Percentiles rank a stretch among this genome's conserved stretches.
phyloP scores from a whole-genome alignment of 2,888 invertebrate genomes.

The Ariolimax columbianus region DNA sequence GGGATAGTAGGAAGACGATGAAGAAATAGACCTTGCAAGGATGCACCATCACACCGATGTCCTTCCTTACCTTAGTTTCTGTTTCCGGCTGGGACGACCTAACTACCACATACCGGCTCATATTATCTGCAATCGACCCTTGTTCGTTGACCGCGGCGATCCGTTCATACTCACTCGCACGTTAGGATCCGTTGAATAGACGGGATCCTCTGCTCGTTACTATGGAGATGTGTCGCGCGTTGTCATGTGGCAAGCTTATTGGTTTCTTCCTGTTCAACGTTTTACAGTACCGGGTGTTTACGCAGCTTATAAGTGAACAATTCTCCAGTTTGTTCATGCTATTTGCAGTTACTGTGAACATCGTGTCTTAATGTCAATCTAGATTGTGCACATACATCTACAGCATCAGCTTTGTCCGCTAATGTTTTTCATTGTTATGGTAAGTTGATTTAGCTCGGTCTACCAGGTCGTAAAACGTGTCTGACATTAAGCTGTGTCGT shows the following conservation, averaged over 20 bases:
- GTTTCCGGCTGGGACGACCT: background rate
- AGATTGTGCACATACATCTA: background rate
- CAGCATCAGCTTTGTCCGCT: background rate
- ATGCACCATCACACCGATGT: background rate
- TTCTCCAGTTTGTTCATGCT: background rate
- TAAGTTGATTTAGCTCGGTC: background rate
- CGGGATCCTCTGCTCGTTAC: conserved; percentile 27
- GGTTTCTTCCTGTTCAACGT: background rate
- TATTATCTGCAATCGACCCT: conserved; percentile 24
- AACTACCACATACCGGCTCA: background rate
- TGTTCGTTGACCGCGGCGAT: conserved; percentile 19
- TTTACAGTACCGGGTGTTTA: background rate
- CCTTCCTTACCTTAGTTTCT: no score
- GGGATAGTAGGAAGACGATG: no score
- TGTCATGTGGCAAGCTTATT: conserved; percentile 25
- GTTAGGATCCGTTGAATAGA: background rate
- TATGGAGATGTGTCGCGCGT: conserved; percentile 40
- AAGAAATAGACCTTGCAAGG: no score
- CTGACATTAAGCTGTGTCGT: no score
- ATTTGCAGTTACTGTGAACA: background rate
- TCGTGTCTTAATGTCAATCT: background rate
- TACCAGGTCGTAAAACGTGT: no score
- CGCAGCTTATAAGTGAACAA: background rate
- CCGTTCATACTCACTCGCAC: conserved; percentile 26
- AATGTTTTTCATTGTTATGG: background rate